Evolutionary conservation across 2,888 invertebrate genomes (phyloP).

Genomic region (Mantis religiosa): DNA sequence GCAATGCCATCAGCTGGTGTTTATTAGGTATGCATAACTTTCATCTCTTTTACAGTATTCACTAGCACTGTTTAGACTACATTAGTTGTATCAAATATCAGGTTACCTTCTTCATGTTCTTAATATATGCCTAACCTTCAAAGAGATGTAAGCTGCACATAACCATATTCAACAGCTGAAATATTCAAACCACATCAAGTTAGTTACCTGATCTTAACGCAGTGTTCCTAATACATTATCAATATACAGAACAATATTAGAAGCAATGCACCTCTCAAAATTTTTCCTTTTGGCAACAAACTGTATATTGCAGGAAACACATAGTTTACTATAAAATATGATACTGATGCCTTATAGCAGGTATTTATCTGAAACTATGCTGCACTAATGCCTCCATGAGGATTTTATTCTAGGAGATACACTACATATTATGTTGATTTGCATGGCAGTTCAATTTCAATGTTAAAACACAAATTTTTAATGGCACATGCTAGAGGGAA

Average conservation of each 20-base stretch:
- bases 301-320: neutral
- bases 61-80: neutral
- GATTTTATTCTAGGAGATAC: neutral
- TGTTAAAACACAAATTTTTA: neutral
- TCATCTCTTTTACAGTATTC: neutral
- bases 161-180: neutral
- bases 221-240: neutral
- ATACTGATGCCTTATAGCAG: no score
- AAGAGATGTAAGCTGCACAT: neutral
- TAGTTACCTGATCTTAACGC: neutral
- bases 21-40: neutral
- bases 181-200: no score
- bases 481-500: neutral
- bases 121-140: neutral
- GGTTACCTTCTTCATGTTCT: neutral
- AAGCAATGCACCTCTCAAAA: constrained; percentile 17
- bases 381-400: neutral
- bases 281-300: neutral
- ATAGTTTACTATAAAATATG: neutral
- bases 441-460: neutral
- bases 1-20: neutral
- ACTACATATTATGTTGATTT: neutral
- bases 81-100: neutral
- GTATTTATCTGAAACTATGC: neutral
- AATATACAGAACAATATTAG: neutral